Evolutionary conservation across 2,797 vertebrate genomes (phyloP), one percentile per base, ranked within the genome.

Genomic region (Gorsachius magnificus): DNA sequence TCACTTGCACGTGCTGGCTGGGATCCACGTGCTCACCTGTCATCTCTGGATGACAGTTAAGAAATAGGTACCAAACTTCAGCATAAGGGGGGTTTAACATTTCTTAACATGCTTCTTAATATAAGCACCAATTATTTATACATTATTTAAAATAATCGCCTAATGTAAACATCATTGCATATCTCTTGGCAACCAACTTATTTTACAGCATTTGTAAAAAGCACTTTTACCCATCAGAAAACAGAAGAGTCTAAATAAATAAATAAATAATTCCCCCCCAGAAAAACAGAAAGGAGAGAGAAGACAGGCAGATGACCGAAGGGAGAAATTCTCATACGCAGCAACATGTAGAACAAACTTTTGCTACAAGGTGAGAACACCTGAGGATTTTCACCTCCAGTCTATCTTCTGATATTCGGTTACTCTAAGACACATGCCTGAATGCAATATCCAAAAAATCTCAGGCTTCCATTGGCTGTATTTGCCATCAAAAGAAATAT

Each of bases 11-110:
- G 50, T 11, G 31, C 79, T 95, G 94, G 87, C 94, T 56, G 87
- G 58, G 46, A 70, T 94, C 76, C 82, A 87, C 3, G 16, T 11
- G 43, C 50, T 96, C 92, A 89, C 87, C 94, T 93, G 86, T 93
- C 82, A 82, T 89, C 75, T 77, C 60, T 54, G 53, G 21, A 22
- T 68, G 68, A 77, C 48, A 95, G 68, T 19, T 85, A 41, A 83
- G 57, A 81, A 86, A 92, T 29, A 74, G 31, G 71, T 50, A 89
- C 9, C 38, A 58, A 84, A 76, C 25, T 29, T 80, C 20, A 28
- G 25, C 50, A 33, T 1, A 35, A 41, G 41, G 16, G 8, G 19
- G 21, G 6, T 70, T 74, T 53, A 85, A 22, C 1, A 20, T 51
- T 79, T 66, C 70, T 85, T 66, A 63, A 54, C 10, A 17, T 3